These are phyloP conservation scores for Strigamia crassipes DNA, from an alignment of 2,888 invertebrate species.

Conservation along the genomic window DNA sequence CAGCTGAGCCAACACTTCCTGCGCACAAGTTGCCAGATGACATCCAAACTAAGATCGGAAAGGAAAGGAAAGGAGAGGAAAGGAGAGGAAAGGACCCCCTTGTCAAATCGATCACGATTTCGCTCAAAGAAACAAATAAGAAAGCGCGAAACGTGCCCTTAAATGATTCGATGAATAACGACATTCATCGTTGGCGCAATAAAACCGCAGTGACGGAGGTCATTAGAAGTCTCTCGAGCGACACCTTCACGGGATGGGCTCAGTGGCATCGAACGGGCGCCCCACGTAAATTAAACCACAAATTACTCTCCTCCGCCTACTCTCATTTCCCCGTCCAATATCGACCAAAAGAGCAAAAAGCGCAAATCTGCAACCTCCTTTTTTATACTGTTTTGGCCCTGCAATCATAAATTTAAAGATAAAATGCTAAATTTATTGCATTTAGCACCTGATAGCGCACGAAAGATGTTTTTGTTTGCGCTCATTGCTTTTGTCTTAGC, in stretches of 20 bases:
- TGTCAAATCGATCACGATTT: constrained; percentile 1
- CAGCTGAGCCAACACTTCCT: constrained; percentile 23
- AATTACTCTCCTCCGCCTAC: not conserved
- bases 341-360: not conserved
- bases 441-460: constrained; percentile 16
- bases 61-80: no score
- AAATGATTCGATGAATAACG: not conserved
- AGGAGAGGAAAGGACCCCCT: not conserved
- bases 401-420: constrained; percentile 13
- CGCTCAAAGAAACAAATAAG: not conserved
- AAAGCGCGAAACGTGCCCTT: not conserved
- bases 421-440: constrained; percentile 6
- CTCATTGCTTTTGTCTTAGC: not conserved
- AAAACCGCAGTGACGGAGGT: not conserved
- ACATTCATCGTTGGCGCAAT: not conserved
- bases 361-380: not conserved
- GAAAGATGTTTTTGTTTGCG: not conserved
- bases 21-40: constrained; percentile 27
- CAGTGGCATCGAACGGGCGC: not conserved
- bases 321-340: not conserved
- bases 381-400: not conserved
- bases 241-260: constrained; percentile 24
- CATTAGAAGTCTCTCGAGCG: constrained; percentile 23
- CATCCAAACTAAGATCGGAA: not conserved
- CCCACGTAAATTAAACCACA: constrained; percentile 1